These are phyloP conservation scores for Molossus alvarezi DNA, from an alignment of 2,797 vertebrate species.

Conservation along the genomic window DNA sequence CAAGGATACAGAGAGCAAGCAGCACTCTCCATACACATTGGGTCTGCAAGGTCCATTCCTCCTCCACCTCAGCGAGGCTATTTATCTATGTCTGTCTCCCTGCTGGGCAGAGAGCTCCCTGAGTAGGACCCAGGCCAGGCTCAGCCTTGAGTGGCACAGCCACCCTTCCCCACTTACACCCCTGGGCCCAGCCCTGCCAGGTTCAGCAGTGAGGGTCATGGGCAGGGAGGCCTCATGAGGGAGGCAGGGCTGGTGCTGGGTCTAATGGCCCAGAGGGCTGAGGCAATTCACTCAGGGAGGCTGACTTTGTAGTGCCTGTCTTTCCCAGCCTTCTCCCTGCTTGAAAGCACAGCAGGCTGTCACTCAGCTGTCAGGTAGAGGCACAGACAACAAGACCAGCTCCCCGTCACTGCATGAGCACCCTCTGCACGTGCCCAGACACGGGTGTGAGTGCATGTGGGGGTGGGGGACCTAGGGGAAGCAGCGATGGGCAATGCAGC, in stretches of 20 bases:
- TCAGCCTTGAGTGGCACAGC: neutral
- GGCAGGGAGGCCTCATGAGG: constrained; percentile 65
- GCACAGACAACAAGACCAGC: constrained; percentile 70
- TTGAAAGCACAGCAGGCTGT: constrained; percentile 73
- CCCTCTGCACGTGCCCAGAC: constrained; percentile 73
- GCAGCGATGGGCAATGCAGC: constrained; percentile 58
- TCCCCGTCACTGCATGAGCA: constrained; percentile 40
- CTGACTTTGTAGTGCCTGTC: constrained; percentile 64
- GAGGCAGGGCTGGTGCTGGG: constrained; percentile 44
- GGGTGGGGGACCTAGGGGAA: neutral
- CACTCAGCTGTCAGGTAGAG: constrained; percentile 82
- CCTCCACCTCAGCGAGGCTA: neutral
- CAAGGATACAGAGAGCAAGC: neutral
- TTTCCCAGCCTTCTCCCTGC: constrained; percentile 63
- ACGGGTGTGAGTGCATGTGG: constrained; percentile 10
- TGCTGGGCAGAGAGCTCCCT: neutral
- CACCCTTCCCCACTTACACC: neutral
- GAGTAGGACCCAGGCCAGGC: neutral
- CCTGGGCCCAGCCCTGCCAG: neutral
- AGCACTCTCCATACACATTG: neutral
- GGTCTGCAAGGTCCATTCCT: neutral
- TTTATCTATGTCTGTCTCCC: neutral
- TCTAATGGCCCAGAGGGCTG: neutral
- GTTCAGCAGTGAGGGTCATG: neutral
- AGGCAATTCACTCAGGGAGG: constrained; percentile 38